Conservation (phyloP, 1,140 invertebrate genomes). For the Drosophila parvula region DNA sequence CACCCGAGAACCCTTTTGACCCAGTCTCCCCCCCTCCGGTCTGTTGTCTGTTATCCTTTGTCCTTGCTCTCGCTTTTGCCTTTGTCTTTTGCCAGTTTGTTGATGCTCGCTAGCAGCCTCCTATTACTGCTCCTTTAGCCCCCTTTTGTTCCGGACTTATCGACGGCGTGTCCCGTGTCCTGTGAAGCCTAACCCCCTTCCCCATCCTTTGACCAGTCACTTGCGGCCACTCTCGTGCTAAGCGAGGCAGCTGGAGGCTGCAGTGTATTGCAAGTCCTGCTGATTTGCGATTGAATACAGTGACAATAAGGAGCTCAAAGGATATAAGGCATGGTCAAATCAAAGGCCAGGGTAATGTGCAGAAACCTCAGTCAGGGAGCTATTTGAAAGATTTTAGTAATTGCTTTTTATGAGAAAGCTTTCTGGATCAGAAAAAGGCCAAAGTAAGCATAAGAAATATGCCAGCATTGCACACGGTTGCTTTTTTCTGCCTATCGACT, state of each 20-base stretch:
- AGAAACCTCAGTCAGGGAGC: background rate
- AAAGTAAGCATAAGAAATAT: background rate
- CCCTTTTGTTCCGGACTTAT: conserved; percentile 38
- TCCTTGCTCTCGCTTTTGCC: conserved; percentile 1
- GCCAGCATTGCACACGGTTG: too few species aligned
- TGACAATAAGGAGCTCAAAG: background rate
- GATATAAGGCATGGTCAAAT: background rate
- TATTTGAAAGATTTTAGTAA: background rate
- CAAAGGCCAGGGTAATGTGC: background rate
- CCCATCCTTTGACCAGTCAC: background rate
- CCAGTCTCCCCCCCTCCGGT: background rate
- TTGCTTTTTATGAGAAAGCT: background rate
- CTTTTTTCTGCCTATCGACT: too few species aligned
- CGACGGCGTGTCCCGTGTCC: conserved; percentile 9
- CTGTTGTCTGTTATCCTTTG: conserved; percentile 11
- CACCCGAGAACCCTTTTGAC: conserved; percentile 33
- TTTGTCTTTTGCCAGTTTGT: conserved; percentile 30
- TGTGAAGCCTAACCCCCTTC: background rate
- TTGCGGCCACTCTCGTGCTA: conserved; percentile 37
- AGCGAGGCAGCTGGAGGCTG: conserved; percentile 34
- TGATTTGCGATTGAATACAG: conserved; percentile 3
- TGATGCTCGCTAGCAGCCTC: conserved; percentile 39
- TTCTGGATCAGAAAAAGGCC: too few species aligned
- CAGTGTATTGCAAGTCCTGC: background rate
- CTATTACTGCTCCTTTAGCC: conserved; percentile 18